Conservation (phyloP, 2,888 invertebrate species). For the Metallyticus violacea region DNA sequence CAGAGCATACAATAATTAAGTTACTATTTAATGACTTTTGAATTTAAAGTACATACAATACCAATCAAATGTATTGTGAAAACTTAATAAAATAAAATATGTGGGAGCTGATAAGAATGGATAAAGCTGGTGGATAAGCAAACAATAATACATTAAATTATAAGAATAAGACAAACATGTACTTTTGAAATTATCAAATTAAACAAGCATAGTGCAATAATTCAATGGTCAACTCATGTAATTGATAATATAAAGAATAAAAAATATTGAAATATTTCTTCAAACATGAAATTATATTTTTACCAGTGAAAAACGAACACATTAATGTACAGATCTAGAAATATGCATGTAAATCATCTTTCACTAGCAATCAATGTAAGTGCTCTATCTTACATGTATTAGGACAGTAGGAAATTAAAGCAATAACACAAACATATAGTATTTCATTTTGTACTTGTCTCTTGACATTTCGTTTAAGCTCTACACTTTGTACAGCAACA, state of each 20-base stretch:
- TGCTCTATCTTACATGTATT: too few species aligned
- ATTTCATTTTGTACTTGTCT: too few species aligned
- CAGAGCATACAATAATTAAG: background rate
- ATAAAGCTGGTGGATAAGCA: background rate
- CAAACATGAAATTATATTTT: background rate
- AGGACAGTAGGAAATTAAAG: too few species aligned
- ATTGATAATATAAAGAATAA: background rate
- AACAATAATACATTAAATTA: background rate
- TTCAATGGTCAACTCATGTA: too few species aligned
- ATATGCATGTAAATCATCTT: too few species aligned
- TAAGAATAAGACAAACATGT: background rate
- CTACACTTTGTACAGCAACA: slow-evolving; percentile 5
- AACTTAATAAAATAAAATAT: background rate
- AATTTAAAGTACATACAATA: background rate
- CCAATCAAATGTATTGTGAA: background rate
- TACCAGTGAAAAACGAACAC: background rate
- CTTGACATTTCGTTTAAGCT: background rate
- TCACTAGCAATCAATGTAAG: too few species aligned
- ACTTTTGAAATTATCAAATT: background rate
- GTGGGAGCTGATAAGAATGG: background rate
- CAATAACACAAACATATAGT: too few species aligned
- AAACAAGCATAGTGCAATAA: background rate
- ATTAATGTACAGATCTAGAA: background rate
- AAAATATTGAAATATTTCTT: background rate
- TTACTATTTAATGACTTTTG: background rate